Evolutionary conservation across 2,888 invertebrate species (phyloP).

Genomic region (Camptogramma bilineatum): DNA sequence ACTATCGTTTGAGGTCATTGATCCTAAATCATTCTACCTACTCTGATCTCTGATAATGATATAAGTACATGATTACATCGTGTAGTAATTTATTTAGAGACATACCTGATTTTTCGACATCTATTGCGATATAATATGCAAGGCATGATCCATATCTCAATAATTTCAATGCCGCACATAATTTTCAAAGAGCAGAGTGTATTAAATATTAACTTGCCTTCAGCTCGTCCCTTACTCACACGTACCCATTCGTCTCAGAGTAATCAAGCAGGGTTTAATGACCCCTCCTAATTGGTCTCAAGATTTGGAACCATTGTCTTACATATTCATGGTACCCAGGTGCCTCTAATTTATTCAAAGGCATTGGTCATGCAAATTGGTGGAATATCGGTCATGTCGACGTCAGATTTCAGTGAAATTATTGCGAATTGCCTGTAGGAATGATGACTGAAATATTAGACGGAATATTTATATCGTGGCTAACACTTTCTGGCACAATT

Average conservation of each 20-base stretch:
- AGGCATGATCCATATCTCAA: background rate
- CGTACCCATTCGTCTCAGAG: conserved; percentile 63
- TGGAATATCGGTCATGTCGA: conserved; percentile 84
- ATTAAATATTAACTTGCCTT: conserved; percentile 22
- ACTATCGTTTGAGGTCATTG: no score
- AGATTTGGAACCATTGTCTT: conserved; percentile 84
- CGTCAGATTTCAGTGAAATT: conserved; percentile 82
- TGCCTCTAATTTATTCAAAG: conserved; percentile 81
- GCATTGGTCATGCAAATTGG: conserved; percentile 83
- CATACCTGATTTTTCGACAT: no score
- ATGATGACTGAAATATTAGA: background rate
- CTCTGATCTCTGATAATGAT: no score
- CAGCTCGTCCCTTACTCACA: conserved; percentile 38
- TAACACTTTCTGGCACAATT: background rate
- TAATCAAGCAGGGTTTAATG: conserved; percentile 79
- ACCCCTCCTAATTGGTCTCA: conserved; percentile 80
- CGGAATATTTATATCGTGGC: background rate
- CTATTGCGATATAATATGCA: background rate
- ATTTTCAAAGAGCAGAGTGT: background rate
- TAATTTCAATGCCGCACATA: background rate
- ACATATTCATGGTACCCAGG: conserved; percentile 82
- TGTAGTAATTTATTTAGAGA: no score
- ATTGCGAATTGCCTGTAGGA: conserved; percentile 71
- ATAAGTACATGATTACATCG: no score
- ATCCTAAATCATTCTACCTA: no score